phyloP scores from a whole-genome alignment of 2,888 invertebrate genomes.

The Drosophila mulleri region DNA sequence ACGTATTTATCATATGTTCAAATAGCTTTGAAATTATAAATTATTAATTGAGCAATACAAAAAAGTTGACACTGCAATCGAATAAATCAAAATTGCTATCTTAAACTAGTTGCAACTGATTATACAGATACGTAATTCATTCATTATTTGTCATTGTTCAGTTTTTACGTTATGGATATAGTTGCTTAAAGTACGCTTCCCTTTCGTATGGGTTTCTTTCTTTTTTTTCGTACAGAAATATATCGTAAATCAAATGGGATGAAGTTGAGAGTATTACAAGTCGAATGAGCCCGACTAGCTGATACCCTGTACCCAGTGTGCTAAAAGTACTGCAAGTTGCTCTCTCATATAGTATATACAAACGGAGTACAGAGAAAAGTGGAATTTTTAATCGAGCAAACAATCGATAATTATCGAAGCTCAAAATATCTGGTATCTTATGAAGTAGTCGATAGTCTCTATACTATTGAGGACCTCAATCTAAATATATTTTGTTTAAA shows the following conservation, averaged over 20 bases:
- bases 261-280: background rate
- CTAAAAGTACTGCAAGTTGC: background rate
- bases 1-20: constrained; percentile 49
- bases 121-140: constrained; percentile 64
- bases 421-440: too few species aligned
- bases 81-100: constrained; percentile 20
- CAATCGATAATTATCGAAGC: too few species aligned
- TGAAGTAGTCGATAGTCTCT: too few species aligned
- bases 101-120: constrained; percentile 59
- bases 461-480: too few species aligned
- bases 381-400: background rate
- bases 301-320: constrained; percentile 10
- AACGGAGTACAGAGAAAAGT: background rate
- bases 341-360: background rate
- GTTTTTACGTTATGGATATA: constrained; percentile 68
- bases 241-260: constrained; percentile 23
- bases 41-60: background rate
- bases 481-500: too few species aligned
- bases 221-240: constrained; percentile 26
- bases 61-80: constrained; percentile 9
- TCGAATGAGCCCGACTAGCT: constrained; percentile 3
- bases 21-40: constrained; percentile 29
- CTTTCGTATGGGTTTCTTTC: constrained; percentile 12
- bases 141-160: constrained; percentile 79
- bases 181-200: constrained; percentile 52